Conservation (phyloP, 2,113 vertebrate genomes). For the Natator depressus region DNA sequence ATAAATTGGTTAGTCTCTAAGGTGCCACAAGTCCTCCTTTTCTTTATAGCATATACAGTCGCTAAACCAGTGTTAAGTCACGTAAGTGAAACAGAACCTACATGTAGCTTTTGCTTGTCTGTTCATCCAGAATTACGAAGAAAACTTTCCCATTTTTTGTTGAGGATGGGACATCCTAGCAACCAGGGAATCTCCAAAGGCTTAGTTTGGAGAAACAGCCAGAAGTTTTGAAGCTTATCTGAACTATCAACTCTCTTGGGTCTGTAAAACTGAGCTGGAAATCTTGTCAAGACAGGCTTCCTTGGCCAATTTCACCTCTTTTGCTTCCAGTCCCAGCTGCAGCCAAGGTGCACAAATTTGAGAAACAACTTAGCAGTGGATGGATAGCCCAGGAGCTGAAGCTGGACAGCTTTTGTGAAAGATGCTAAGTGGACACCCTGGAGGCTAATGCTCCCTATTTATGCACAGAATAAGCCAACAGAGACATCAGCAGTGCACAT, state of each 20-base stretch:
- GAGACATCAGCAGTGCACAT: background rate
- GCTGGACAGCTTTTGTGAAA: background rate
- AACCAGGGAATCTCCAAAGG: background rate
- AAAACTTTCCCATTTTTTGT: background rate
- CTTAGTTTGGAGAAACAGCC: background rate
- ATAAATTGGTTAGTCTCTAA: too few species aligned
- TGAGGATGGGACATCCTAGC: background rate
- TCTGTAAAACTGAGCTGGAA: background rate
- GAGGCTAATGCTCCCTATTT: background rate
- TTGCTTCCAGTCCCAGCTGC: background rate
- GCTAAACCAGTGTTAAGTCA: background rate
- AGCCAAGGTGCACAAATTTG: background rate
- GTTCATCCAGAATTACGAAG: background rate
- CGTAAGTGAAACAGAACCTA: background rate
- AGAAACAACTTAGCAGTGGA: background rate
- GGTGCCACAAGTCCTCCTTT: too few species aligned
- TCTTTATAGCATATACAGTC: background rate
- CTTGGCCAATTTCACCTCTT: background rate
- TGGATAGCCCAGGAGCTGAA: background rate
- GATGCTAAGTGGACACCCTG: background rate
- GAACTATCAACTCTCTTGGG: background rate
- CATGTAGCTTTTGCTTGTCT: background rate
- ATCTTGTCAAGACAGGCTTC: background rate
- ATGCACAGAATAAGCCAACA: background rate
- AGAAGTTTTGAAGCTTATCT: background rate